Evolutionary conservation across 64 coral and sea anemone genomes (phyloP), one percentile per base, ranked within the genome.

Genomic region (Dendronephthya gigantea): DNA sequence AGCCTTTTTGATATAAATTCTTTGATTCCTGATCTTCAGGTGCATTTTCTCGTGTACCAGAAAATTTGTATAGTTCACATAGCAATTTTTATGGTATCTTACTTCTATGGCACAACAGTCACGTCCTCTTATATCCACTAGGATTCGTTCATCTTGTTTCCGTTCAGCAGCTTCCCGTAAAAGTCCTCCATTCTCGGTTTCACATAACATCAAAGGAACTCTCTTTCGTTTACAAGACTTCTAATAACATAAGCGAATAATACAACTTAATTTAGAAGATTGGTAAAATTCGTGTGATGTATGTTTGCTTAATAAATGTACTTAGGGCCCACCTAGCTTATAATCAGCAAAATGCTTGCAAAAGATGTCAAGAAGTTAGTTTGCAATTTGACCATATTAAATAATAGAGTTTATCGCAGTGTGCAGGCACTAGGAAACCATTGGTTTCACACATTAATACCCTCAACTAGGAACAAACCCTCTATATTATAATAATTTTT

Each of bases 91-190:
- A 35, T 79, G 72, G 30, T 79, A 79, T 39, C 72, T 29, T 17
- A 79, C 72, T 35, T 79, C 72, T 28, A 79, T 35, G 72, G 72
- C 72, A 29, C 10, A 19, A 33, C 72, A 79, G 37, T 79, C 72
- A 7, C 72, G 72, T 79, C 72, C 72, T 39, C 72, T 79, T 79
- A 79, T 79, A 79, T 79, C 19, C 19, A 79, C 72, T 33, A 79
- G 28, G 72, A 79, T 79, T 29, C 32, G 19, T 35, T 79, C 72
- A 79, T 79, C 72, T 7, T 79, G 25, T 39, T 36, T 79, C 13
- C 72, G 72, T 35, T 79, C 72, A 28, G 72, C 72, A 35, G 72
- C 72, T 35, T 33, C 27, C 15, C 72, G 8, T 35, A 79, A 33
- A 35, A 79, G 32, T 33, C 72, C 31, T 15, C 19, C 72, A 79